These are phyloP conservation scores for Trichomalopsis sarcophagae DNA, from an alignment of 1,140 invertebrate genomes.

Conservation along the genomic window DNA sequence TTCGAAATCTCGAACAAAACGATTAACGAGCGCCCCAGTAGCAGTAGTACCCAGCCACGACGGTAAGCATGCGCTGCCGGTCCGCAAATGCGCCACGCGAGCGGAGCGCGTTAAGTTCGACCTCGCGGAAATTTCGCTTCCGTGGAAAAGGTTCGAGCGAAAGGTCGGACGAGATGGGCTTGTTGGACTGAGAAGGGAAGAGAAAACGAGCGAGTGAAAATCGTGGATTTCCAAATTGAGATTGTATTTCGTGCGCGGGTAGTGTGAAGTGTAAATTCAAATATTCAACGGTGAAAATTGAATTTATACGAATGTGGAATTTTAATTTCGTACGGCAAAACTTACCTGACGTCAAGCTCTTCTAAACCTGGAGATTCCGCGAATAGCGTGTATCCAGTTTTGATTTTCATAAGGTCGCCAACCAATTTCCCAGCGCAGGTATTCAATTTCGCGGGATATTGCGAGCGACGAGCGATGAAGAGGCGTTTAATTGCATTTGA, in stretches of 20 bases:
- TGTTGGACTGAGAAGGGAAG: too few species aligned
- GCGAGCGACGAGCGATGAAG: background rate
- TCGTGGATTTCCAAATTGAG: background rate
- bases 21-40: slow-evolving; percentile 48
- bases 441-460: background rate
- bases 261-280: too few species aligned
- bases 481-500: background rate
- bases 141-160: background rate
- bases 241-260: too few species aligned
- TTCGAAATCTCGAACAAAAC: slow-evolving; percentile 50
- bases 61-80: background rate
- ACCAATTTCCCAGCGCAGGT: background rate
- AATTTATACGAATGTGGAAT: too few species aligned
- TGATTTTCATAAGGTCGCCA: slow-evolving; percentile 25
- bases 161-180: slow-evolving; percentile 5
- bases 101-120: slow-evolving; percentile 19
- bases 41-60: background rate
- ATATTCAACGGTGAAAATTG: too few species aligned
- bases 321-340: slow-evolving; percentile 20
- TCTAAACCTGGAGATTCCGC: too few species aligned
- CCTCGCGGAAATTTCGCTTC: slow-evolving; percentile 23
- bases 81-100: background rate
- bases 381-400: slow-evolving; percentile 6
- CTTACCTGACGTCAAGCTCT: slow-evolving; percentile 29
- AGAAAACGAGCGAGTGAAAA: background rate